Evolutionary conservation across 2,797 vertebrate species (phyloP).

Genomic region (Sebastes elongatus): DNA sequence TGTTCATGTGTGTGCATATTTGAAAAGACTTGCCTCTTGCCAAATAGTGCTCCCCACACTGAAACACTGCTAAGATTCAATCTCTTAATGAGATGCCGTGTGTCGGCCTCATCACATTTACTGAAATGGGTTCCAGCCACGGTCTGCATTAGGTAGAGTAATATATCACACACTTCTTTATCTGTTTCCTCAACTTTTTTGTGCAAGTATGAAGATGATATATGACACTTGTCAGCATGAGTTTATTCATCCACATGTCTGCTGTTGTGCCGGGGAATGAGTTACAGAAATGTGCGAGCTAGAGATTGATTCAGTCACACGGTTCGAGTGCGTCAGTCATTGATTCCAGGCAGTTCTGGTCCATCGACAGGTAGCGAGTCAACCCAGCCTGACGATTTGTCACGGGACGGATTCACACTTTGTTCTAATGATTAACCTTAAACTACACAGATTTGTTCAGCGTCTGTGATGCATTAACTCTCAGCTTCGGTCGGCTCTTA

Average conservation of each 20-base stretch:
- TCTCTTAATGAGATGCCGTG: constrained; percentile 72
- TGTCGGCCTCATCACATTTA: constrained; percentile 72
- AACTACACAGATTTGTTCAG: constrained; percentile 7
- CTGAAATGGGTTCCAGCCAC: constrained; percentile 66
- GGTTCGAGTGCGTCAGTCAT: constrained; percentile 19
- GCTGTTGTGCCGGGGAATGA: neutral
- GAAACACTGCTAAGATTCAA: constrained; percentile 59
- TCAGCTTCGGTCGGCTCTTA: neutral
- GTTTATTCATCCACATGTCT: neutral
- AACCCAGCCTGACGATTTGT: neutral
- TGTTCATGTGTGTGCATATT: neutral
- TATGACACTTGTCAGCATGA: neutral
- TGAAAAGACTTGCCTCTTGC: constrained; percentile 20
- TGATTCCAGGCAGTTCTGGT: constrained; percentile 16
- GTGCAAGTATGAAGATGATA: neutral
- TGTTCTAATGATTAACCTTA: constrained; percentile 17
- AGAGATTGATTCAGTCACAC: constrained; percentile 9
- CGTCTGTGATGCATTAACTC: constrained; percentile 5
- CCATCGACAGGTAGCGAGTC: constrained; percentile 22
- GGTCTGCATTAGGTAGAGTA: constrained; percentile 44
- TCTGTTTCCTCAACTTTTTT: neutral
- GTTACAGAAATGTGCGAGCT: neutral
- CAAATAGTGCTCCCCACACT: constrained; percentile 59
- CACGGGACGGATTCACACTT: neutral
- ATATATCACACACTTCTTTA: neutral